phyloP scores from a whole-genome alignment of 2,888 invertebrate species.

The Amblyjoppa fuscipennis region DNA sequence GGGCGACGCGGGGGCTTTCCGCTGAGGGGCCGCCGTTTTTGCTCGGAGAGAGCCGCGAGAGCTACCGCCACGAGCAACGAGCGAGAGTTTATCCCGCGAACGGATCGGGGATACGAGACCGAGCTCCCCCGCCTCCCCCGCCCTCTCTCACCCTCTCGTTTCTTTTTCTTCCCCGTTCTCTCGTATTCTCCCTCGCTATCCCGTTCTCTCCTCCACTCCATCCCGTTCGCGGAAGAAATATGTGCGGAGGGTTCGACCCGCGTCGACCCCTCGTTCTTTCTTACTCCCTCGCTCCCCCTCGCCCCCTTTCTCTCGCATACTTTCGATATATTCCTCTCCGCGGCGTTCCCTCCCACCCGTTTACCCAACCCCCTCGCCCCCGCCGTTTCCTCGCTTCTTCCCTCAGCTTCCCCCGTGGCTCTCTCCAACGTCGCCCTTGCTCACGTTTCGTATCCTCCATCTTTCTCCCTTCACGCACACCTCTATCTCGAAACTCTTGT shows the following conservation, averaged over 20 bases:
- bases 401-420: slow-evolving; percentile 19
- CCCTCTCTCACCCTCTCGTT: slow-evolving; percentile 38
- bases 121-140: slow-evolving; percentile 40
- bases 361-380: slow-evolving; percentile 40
- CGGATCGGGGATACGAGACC: slow-evolving; percentile 67
- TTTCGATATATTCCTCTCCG: slow-evolving; percentile 14
- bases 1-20: slow-evolving; percentile 44
- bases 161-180: slow-evolving; percentile 26
- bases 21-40: slow-evolving; percentile 40
- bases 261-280: slow-evolving; percentile 61
- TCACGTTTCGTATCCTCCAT: background rate
- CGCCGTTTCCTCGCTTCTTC: slow-evolving; percentile 46
- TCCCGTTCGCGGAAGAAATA: slow-evolving; percentile 69
- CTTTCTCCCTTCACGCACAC: slow-evolving; percentile 29
- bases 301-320: slow-evolving; percentile 23
- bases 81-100: slow-evolving; percentile 62
- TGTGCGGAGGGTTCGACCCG: slow-evolving; percentile 68
- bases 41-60: slow-evolving; percentile 26
- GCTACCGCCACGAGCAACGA: slow-evolving; percentile 42
- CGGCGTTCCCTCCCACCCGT: slow-evolving; percentile 20
- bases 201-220: slow-evolving; percentile 44
- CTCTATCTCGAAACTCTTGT: slow-evolving; percentile 37
- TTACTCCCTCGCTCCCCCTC: slow-evolving; percentile 31
- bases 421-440: slow-evolving; percentile 8
- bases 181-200: slow-evolving; percentile 39